These are phyloP conservation scores for Scelioninae gen. 1 DNA, from an alignment of 2,888 invertebrate genomes.

Conservation along the genomic window DNA sequence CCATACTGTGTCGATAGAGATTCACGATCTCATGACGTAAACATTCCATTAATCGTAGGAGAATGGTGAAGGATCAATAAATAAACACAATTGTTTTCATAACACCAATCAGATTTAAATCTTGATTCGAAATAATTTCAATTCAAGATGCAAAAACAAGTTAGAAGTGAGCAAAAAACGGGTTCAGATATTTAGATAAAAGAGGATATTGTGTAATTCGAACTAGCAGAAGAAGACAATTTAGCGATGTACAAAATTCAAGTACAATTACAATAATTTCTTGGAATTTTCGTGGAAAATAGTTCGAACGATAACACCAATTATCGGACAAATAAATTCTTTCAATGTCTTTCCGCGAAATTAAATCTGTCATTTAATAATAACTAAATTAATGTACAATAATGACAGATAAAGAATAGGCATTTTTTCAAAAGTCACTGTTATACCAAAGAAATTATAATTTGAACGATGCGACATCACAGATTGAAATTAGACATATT, in stretches of 20 bases:
- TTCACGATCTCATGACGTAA: constrained; percentile 38
- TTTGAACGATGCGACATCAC: not conserved
- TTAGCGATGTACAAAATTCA: constrained; percentile 9
- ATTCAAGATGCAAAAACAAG: not conserved
- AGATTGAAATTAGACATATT: constrained; percentile 27
- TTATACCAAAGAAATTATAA: constrained; percentile 21
- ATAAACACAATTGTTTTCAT: not conserved
- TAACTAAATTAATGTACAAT: constrained; percentile 25
- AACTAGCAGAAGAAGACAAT: constrained; percentile 16
- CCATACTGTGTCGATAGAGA: constrained; percentile 48
- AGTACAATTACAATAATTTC: not conserved
- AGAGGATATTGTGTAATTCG: constrained; percentile 23
- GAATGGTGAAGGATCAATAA: no score
- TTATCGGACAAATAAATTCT: constrained; percentile 40
- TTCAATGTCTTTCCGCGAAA: constrained; percentile 23
- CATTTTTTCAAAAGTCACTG: constrained; percentile 40
- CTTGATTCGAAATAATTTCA: constrained; percentile 4
- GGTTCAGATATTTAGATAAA: constrained; percentile 36
- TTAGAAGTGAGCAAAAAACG: constrained; percentile 30
- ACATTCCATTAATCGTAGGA: constrained; percentile 45
- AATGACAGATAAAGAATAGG: constrained; percentile 22
- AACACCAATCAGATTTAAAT: not conserved
- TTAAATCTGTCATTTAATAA: constrained; percentile 48
- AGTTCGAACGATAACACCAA: constrained; percentile 49
- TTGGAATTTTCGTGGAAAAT: not conserved